Evolutionary conservation across 2,113 vertebrate species (phyloP), one percentile per base, ranked within the genome.

Genomic region (Labeo rohita): DNA sequence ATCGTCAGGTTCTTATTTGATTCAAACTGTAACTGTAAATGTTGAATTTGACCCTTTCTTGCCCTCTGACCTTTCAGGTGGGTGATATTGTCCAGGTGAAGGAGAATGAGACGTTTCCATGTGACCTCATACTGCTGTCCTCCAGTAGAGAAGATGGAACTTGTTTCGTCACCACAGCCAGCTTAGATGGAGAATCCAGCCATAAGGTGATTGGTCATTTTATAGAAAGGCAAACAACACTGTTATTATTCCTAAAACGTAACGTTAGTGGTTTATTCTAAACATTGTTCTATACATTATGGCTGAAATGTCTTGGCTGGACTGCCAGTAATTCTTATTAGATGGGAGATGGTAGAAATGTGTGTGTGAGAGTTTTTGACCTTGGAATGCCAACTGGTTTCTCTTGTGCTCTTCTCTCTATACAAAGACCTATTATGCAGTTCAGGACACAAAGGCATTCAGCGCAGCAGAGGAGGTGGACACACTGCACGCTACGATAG

Each of bases 361-460:
- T 78, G 49, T 78, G 75, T 78, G 75, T 74, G 43, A 63, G 45
- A 61, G 73, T 47, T 18, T 52, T 56, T 84, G 80, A 39, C 43
- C 83, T 82, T 76, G 56, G 83, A 74, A 70, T 80, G 34, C 65
- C 45, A 6, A 86, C 52, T 79, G 0, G 2, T 3, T 0, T 84
- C 52, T 90, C 56, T 79, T 89, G 70, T 92, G 9, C 88, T 91
- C 47, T 85, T 54, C 43, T 84, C 7, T 39, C 75, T 23, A 8
- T 66, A 88, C 87, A 88, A 92, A 99, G 98, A 99, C 98, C 2
- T 96, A 98, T 89, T 97, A 96, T 85, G 97, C 98, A 9, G 96
- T 99, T 83, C 97, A 98, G 90, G 98, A 99, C 91, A 99, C 98
- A 59, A 99, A 97, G 92, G 95, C 97, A n/a, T 98, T 97, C 94